Evolutionary conservation across 53 echinoderm and acorn worm genomes (phyloP).

Genomic region (Stichopus horrens): DNA sequence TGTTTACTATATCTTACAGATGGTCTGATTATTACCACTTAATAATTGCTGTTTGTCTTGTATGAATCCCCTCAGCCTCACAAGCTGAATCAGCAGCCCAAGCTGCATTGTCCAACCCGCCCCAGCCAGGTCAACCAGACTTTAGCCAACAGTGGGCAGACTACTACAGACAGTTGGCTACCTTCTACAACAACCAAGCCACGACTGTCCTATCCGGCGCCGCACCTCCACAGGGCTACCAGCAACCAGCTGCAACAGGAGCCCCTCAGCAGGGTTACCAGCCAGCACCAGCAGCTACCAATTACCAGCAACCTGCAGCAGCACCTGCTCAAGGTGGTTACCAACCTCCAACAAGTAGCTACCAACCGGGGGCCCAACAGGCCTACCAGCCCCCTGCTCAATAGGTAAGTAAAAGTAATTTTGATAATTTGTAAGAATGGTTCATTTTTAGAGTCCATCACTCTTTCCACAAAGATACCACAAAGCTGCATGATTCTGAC

Average conservation of each 20-base stretch:
- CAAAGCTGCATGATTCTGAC: no score
- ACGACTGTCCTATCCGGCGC: conserved; percentile 31
- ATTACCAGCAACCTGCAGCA: not conserved
- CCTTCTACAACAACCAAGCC: conserved; percentile 61
- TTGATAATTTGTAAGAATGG: no score
- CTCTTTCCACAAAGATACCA: no score
- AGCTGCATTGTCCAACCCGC: conserved; percentile 37
- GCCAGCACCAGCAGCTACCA: not conserved
- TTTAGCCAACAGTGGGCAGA: conserved; percentile 86
- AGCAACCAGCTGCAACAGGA: conserved; percentile 19
- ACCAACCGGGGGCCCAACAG: conserved; percentile 21
- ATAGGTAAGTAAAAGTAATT: conserved; percentile 31
- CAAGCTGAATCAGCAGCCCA: conserved; percentile 46
- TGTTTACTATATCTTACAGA: no score
- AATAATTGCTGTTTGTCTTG: not conserved
- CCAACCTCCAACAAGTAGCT: conserved; percentile 30
- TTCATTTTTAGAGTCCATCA: no score
- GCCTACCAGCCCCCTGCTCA: conserved; percentile 32
- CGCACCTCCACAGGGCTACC: conserved; percentile 15
- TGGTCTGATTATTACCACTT: no score
- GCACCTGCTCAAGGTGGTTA: conserved; percentile 24
- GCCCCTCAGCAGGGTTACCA: conserved; percentile 9
- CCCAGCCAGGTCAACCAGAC: conserved; percentile 68
- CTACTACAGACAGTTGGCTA: conserved; percentile 83
- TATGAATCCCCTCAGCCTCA: not conserved